Base-by-base conservation (phyloP, 1,140 invertebrate genomes). In the Pogonus chalceus region DNA sequence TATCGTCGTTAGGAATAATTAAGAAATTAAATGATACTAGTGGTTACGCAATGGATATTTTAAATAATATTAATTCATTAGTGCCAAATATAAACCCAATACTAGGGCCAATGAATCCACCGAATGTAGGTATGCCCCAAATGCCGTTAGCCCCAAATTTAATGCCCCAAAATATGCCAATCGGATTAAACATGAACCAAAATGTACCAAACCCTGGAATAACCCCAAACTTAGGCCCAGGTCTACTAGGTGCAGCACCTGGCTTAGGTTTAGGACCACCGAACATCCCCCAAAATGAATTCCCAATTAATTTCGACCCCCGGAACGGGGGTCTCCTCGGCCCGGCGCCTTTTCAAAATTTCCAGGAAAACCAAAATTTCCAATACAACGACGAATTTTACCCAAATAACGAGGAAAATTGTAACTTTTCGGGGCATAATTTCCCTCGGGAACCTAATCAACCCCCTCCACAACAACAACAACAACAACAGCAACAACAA, bases 1-100 rank as follows among this genome's bases (percentile, higher is more conserved):
- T 79, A 3, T 72, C 75, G 53, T 77, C 74, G 65, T 71, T 83
- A 16, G 65, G 68, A 23, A 49, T 65, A 47, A 53, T 63, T 20
- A 16, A 49, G 21, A 31, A 47, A 50, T 23, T 49, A 23, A 49
- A 23, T 18, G 18, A 23, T 14, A 10, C 4, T 4, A 49, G 21
- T 49, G 47, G 16, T 50, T 55, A 57, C 4, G 64, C 63, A 1
- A 20, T 62, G 10, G 61, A 59, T 21, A 64, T 68, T 35, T 51
- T 68, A 7, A 55, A 58, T n/a, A 68, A 57, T 22, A 51, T 65
- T 2, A 58, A 52, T 20, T 63, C 61, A 35, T 51, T 65, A 49
- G 61, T 57, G 22, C 54, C 54, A 20, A 31, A 23, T 22, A 20
- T 31, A 31, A 31, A 31, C 14, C 37, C 37, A 4, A 16, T 7